A percentile compares a stretch with the other conserved stretches of the same genome.
phyloP scores from a whole-genome alignment of 2,888 invertebrate genomes.

The Muscina levida region DNA sequence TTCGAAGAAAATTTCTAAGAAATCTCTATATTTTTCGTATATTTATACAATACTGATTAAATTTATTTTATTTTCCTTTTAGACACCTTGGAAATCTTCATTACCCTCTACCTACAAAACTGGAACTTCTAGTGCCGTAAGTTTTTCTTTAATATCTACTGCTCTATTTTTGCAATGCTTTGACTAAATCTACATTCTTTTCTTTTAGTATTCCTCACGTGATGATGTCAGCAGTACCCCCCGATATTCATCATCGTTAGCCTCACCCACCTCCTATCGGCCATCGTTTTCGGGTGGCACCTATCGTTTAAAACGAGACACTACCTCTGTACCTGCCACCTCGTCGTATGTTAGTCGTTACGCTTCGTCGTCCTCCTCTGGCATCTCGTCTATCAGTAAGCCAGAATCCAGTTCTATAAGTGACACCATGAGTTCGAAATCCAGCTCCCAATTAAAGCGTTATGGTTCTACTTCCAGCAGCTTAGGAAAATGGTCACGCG shows the following conservation, averaged over 20 bases:
- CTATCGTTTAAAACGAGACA: slow-evolving; percentile 78
- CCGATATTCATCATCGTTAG: slow-evolving; percentile 73
- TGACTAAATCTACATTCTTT: not conserved
- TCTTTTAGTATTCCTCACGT: slow-evolving; percentile 75
- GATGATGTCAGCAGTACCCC: slow-evolving; percentile 73
- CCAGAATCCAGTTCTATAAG: slow-evolving; percentile 69
- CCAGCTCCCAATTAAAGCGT: slow-evolving; percentile 69
- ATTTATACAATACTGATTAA: too few species aligned
- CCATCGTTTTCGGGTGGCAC: slow-evolving; percentile 80
- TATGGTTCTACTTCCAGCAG: slow-evolving; percentile 71
- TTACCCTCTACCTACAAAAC: slow-evolving; percentile 77
- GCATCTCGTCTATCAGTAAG: slow-evolving; percentile 62
- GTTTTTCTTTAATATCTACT: slow-evolving; percentile 43
- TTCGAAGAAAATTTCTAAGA: too few species aligned
- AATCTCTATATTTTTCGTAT: too few species aligned
- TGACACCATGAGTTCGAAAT: slow-evolving; percentile 65
- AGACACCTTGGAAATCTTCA: slow-evolving; percentile 79
- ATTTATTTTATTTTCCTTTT: too few species aligned
- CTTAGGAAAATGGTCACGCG: slow-evolving; percentile 76
- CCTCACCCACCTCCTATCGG: slow-evolving; percentile 77
- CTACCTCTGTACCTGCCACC: slow-evolving; percentile 69
- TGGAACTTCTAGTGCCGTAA: slow-evolving; percentile 73
- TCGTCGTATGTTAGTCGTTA: slow-evolving; percentile 77
- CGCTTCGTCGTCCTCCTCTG: slow-evolving; percentile 56
- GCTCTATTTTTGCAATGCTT: not conserved